phyloP scores from a whole-genome alignment of 2,797 vertebrate genomes.

The Zenarchopterus dispar region DNA sequence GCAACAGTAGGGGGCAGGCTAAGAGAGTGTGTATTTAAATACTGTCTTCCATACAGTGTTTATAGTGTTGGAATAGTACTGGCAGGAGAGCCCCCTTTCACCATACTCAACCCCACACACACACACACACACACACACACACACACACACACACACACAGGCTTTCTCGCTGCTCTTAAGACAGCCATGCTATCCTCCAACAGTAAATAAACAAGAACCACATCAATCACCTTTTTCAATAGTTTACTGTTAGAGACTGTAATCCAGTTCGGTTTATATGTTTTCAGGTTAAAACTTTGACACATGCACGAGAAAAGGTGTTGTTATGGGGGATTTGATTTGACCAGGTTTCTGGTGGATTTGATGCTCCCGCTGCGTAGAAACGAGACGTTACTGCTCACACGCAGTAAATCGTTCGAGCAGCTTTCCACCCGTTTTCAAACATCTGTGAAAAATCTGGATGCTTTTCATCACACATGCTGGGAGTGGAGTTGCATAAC shows the following conservation, averaged over 20 bases:
- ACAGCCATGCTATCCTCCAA: too few relatives aligned
- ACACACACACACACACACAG: slow-evolving; percentile 14
- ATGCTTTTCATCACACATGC: too few relatives aligned
- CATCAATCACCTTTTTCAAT: slow-evolving; percentile 1
- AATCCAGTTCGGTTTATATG: background rate
- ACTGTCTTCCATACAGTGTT: slow-evolving; percentile 72
- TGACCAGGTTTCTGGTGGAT: too few relatives aligned
- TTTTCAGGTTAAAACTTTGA: background rate
- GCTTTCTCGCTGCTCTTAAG: too few relatives aligned
- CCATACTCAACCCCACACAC: slow-evolving; percentile 13
- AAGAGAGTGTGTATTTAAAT: slow-evolving; percentile 87
- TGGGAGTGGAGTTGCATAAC: too few relatives aligned
- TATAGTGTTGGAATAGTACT: slow-evolving; percentile 60
- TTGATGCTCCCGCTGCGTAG: too few relatives aligned
- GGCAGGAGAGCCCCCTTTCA: slow-evolving; percentile 43
- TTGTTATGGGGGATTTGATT: too few relatives aligned
- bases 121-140: slow-evolving; percentile 18
- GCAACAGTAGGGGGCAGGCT: slow-evolving; percentile 88
- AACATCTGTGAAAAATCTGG: too few relatives aligned
- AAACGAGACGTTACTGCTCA: too few relatives aligned
- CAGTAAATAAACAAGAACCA: slow-evolving; percentile 5
- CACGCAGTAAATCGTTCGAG: too few relatives aligned
- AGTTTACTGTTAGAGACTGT: background rate
- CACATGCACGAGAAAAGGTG: too few relatives aligned
- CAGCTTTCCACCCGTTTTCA: too few relatives aligned